Base-by-base conservation (phyloP, 2,797 vertebrate genomes). In the Anguilla megastoma region DNA sequence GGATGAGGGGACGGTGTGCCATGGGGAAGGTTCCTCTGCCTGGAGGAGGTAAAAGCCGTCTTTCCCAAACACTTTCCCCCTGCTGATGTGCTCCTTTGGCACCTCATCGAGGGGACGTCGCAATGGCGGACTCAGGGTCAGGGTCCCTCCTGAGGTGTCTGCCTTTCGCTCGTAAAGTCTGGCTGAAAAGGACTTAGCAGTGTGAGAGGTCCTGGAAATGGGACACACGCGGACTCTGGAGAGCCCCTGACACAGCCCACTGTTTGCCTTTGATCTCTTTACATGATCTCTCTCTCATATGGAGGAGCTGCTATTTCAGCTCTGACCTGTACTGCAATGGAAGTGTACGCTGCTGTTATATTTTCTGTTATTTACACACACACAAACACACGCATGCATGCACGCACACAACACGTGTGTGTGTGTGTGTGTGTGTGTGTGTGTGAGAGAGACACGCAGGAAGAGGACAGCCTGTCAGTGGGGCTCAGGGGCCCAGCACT, bases 61-160 rank as follows among this genome's bases (percentile, higher is more conserved):
- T 92, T 93, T 96, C 95, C 93, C 94, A 93, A 95, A 95, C 91
- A 94, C 95, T 95, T 90, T 12, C 7, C 84, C 93, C 95, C 93
- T 94, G 93, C 93, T 94, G 95, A 96, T 94, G 95, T 95, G 95
- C 95, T 96, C 95, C 95, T 95, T 96, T 96, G 96, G 95, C 96
- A 94, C 94, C 92, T 94, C 96, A 95, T 96, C 96, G 96, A 92
- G 89, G 90, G 91, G 93, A 93, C 92, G 95, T 95, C 96, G 92
- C 94, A 91, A 96, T 94, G 95, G 95, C 95, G 97, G 97, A 97
- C 94, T 96, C 89, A 89, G 93, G 91, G 41, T 45, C 94, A 90
- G 93, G 93, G 93, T 95, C 95, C 96, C 91, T 93, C 91, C 91
- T 91, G 91, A 89, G 91, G 54, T 14, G 93, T 92, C 91, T 93